These are phyloP conservation scores for Nebria ingens DNA, from an alignment of 1,140 invertebrate genomes.

Conservation along the genomic window DNA sequence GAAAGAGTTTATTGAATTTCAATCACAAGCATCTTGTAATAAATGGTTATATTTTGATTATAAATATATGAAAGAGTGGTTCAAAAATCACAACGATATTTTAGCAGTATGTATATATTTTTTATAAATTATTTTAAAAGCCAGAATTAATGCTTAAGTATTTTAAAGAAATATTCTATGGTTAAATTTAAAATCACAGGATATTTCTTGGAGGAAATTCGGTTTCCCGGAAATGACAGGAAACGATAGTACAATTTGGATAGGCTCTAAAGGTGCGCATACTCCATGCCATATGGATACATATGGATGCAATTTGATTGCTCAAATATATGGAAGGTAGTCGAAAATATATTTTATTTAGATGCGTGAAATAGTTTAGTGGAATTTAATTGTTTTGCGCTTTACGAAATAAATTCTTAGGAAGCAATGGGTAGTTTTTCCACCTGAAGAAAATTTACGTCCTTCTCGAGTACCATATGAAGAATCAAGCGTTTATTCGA, in stretches of 20 bases:
- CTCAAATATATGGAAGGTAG: slow-evolving; percentile 77
- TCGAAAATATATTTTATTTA: slow-evolving; percentile 9
- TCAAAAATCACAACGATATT: slow-evolving; percentile 47
- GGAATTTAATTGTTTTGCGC: too few species aligned
- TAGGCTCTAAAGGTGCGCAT: slow-evolving; percentile 77
- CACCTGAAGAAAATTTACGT: slow-evolving; percentile 62
- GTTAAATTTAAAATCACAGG: slow-evolving; percentile 34
- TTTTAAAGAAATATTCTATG: slow-evolving; percentile 10
- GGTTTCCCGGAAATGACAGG: slow-evolving; percentile 60
- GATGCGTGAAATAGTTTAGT: too few species aligned
- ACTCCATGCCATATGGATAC: slow-evolving; percentile 92
- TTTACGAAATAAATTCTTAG: too few species aligned
- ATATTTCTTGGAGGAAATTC: slow-evolving; percentile 61
- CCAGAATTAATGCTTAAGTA: slow-evolving; percentile 20
- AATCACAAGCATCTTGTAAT: slow-evolving; percentile 25
- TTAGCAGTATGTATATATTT: slow-evolving; percentile 41
- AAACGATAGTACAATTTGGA: slow-evolving; percentile 75
- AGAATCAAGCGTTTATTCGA: slow-evolving; percentile 91
- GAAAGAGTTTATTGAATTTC: slow-evolving; percentile 47
- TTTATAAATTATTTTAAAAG: slow-evolving; percentile 20
- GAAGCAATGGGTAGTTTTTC: slow-evolving; percentile 90
- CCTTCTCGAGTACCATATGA: slow-evolving; percentile 89
- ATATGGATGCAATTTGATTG: slow-evolving; percentile 88
- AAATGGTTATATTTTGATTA: slow-evolving; percentile 78
- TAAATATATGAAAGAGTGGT: slow-evolving; percentile 65